Evolutionary conservation across 2,888 invertebrate species (phyloP), one percentile per base, ranked within the genome.

Genomic region (Acronicta alni): DNA sequence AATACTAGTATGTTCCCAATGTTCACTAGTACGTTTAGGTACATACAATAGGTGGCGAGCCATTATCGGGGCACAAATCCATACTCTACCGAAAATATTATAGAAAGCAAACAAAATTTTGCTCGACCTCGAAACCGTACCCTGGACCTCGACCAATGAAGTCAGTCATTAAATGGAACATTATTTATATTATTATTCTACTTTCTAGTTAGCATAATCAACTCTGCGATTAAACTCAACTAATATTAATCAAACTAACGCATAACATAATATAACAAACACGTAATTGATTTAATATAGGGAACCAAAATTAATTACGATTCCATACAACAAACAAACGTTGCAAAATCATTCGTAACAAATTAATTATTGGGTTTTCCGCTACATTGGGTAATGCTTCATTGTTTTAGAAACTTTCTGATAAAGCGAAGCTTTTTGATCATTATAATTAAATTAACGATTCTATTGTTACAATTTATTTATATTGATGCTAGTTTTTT

Each of bases 201-300:
- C n/a, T n/a, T n/a, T n/a, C n/a, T n/a, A n/a, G n/a, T n/a, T n/a
- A 35, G n/a, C 2, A 0, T 35, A n/a, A n/a, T 35, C 5, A n/a
- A n/a, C 0, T 3, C 32, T 3, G 12, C 5, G 32, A 32, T 14
- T 32, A 14, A 32, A 12, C n/a, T 14, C 35, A 5, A 18, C 10
- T 3, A 18, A 1, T 9, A 38, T 9, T 9, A 26, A 16, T 0
- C 37, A 39, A 23, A 56, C 65, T 71, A 64, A 71, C 41, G 32
- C 2, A 65, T 65, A 53, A 54, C 23, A 54, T 64, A 20, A 38
- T 39, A 14, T 0, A 23, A 39, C 17, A 49, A 23, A 67, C 52
- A 71, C 43, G 38, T 2, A 4, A 45, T 43, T 44, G 60, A 56
- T 59, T 72, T 49, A 53, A 67, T 67, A 18, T 47, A 16, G 39